These are phyloP conservation scores for Noturus placidus DNA, from an alignment of 2,113 vertebrate genomes.

Conservation along the genomic window DNA sequence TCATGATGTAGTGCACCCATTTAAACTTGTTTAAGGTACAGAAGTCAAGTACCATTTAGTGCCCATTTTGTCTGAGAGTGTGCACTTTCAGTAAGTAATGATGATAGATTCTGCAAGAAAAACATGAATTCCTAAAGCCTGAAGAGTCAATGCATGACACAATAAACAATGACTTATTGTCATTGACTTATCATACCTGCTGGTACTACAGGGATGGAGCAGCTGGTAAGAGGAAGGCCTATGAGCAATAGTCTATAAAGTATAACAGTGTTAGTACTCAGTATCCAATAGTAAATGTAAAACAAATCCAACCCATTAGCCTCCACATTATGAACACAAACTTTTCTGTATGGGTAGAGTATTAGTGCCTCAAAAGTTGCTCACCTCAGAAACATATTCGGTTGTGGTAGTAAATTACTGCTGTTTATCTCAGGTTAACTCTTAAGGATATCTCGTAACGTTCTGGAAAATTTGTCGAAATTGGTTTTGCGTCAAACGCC, in stretches of 20 bases:
- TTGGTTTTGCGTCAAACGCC: neutral
- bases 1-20: neutral
- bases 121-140: neutral
- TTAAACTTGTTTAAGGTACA: neutral
- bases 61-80: neutral
- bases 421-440: neutral
- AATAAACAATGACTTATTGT: neutral
- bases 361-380: neutral
- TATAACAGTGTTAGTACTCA: too few species aligned
- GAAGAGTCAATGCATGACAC: too few species aligned
- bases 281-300: neutral
- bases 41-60: neutral
- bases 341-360: neutral
- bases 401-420: neutral
- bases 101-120: neutral
- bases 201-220: neutral
- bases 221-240: neutral
- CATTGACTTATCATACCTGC: constrained; percentile 40
- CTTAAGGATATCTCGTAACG: neutral
- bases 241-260: constrained; percentile 13
- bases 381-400: neutral
- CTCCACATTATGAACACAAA: neutral
- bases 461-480: neutral
- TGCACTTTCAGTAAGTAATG: neutral
- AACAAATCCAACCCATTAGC: neutral